Percentiles rank a stretch among this genome's conserved stretches.
Conservation (phyloP, 2,113 vertebrate genomes). For the Lamprotornis superbus region DNA sequence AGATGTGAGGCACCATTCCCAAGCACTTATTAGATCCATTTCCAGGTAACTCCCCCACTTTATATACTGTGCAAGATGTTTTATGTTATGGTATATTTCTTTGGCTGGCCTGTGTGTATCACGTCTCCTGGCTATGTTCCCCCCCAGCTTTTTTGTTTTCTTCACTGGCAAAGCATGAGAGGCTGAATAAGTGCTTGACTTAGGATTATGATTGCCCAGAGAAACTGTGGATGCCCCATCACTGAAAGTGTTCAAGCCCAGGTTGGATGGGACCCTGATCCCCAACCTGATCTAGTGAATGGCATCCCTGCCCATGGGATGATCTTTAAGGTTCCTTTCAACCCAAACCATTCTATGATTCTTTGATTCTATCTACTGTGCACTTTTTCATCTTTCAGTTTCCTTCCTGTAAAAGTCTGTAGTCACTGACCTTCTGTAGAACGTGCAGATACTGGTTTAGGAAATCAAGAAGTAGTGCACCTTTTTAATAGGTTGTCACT, state of each 20-base stretch:
- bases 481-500: neutral
- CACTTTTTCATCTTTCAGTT: neutral
- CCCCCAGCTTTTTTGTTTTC: neutral
- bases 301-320: too few species aligned
- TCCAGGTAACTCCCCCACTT: neutral
- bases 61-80: neutral
- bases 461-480: neutral
- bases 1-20: neutral
- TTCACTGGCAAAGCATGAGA: neutral
- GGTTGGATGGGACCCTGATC: neutral
- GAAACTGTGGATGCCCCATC: neutral
- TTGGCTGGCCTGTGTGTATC: neutral
- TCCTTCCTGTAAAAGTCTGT: neutral
- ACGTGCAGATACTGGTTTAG: neutral
- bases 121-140: neutral
- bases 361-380: neutral
- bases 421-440: neutral
- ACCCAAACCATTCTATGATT: neutral
- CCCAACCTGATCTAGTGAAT: neutral
- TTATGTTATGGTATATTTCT: neutral
- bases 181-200: neutral
- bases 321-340: neutral
- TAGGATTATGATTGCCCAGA: neutral
- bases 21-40: too few species aligned
- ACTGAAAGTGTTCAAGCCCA: neutral